phyloP scores from a whole-genome alignment of 37 sponge, comb jelly and placozoan genomes.

The Agelas oroides region DNA sequence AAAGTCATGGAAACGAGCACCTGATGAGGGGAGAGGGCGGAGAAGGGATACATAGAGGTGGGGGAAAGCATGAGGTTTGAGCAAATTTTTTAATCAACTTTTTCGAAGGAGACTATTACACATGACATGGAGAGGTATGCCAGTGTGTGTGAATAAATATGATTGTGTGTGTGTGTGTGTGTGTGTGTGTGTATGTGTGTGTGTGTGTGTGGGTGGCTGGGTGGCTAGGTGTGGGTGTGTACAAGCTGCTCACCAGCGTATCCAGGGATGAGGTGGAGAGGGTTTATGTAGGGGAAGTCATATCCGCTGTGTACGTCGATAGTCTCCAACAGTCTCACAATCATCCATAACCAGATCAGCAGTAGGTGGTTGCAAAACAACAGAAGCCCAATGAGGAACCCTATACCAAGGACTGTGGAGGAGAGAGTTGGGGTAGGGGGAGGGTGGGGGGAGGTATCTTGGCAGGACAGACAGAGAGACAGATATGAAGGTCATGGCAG shows the following conservation, averaged over 20 bases:
- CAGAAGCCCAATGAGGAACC: conserved; percentile 78
- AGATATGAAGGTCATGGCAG: no score
- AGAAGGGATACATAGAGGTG: neutral
- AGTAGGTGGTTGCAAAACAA: conserved; percentile 77
- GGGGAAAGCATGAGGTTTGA: neutral
- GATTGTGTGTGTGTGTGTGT: no score
- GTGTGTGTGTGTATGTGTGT: neutral
- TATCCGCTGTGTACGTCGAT: conserved; percentile 93
- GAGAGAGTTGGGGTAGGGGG: neutral
- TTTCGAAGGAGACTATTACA: neutral
- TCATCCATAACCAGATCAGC: conserved; percentile 87
- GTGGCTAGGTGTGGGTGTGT: neutral
- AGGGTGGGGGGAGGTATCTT: neutral
- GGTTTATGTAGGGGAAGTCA: conserved; percentile 88
- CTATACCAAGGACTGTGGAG: conserved; percentile 68
- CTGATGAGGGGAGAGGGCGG: conserved; percentile 35
- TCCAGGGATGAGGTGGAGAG: conserved; percentile 86
- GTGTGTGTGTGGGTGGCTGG: neutral
- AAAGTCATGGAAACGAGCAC: conserved; percentile 89
- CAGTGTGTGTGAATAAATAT: neutral
- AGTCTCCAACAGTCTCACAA: conserved; percentile 78
- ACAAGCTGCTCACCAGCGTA: conserved; percentile 72
- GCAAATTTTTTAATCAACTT: neutral
- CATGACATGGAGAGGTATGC: neutral
- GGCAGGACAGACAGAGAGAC: no score